phyloP scores from a whole-genome alignment of 2,113 vertebrate genomes.

The Platanista minor region DNA sequence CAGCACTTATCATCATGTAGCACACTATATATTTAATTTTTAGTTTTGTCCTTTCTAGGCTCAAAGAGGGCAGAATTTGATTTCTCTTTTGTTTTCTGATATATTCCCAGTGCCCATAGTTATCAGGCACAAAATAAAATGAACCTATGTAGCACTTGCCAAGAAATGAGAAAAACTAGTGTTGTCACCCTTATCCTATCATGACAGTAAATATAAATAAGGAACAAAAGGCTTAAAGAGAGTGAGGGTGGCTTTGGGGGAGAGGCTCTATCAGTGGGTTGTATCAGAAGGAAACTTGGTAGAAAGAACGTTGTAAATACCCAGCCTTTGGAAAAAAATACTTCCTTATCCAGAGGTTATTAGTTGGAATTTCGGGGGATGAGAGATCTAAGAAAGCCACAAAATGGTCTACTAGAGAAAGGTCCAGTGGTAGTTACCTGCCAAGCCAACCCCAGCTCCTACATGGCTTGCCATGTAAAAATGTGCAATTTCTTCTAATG shows the following conservation, averaged over 20 bases:
- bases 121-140: background rate
- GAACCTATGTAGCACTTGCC: background rate
- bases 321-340: background rate
- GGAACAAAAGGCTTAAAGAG: background rate
- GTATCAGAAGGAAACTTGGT: background rate
- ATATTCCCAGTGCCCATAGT: background rate
- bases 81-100: background rate
- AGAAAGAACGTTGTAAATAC: background rate
- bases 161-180: background rate
- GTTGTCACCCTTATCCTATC: fast-evolving
- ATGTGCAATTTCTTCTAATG: background rate
- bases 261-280: background rate
- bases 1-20: background rate
- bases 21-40: background rate
- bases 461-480: background rate
- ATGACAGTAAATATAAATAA: background rate
- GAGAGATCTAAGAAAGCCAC: background rate
- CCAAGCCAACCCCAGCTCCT: background rate
- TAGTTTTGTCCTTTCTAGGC: background rate
- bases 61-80: background rate
- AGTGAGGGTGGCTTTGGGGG: fast-evolving
- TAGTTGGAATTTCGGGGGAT: background rate
- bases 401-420: background rate
- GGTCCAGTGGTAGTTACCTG: background rate
- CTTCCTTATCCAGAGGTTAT: background rate